Percentiles rank a stretch among this genome's conserved stretches.
These are phyloP conservation scores for Zaprionus nigranus DNA, from an alignment of 1,140 invertebrate genomes.

Conservation along the genomic window DNA sequence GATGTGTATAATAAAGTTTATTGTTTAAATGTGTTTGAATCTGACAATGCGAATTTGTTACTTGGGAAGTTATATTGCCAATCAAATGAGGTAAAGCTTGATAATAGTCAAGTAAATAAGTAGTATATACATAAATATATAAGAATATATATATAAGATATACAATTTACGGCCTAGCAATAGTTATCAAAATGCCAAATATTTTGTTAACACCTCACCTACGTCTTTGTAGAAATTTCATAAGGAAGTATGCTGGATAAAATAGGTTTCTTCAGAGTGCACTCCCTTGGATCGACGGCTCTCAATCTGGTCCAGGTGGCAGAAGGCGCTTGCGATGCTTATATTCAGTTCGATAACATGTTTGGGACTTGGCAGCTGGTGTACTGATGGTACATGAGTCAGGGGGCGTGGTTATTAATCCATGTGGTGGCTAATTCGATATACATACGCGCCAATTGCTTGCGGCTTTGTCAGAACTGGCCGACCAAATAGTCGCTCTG, in stretches of 20 bases:
- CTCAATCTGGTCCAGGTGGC: conserved; percentile 97
- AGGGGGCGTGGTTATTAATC: conserved; percentile 94
- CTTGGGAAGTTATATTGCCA: neutral
- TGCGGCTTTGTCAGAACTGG: conserved; percentile 90
- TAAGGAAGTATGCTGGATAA: no score
- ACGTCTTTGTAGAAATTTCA: no score
- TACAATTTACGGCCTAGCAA: neutral
- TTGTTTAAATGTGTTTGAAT: conserved; percentile 71
- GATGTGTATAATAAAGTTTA: conserved; percentile 74
- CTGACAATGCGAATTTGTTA: conserved; percentile 7
- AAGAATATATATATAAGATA: no score
- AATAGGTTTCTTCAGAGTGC: conserved; percentile 78
- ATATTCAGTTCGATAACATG: conserved; percentile 95
- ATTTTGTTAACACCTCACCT: neutral
- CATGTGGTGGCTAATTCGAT: conserved; percentile 92
- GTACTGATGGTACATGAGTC: conserved; percentile 94
- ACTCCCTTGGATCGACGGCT: conserved; percentile 92
- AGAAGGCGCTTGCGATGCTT: conserved; percentile 92
- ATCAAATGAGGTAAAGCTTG: no score
- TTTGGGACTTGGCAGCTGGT: conserved; percentile 95
- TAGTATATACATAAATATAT: no score
- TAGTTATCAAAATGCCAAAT: conserved; percentile 19
- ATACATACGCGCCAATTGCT: conserved; percentile 91
- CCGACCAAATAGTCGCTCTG: conserved; percentile 87
- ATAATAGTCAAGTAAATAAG: no score